Evolutionary conservation across 2,888 invertebrate species (phyloP), one percentile per base, ranked within the genome.

Genomic region (Temnothorax ravouxi): DNA sequence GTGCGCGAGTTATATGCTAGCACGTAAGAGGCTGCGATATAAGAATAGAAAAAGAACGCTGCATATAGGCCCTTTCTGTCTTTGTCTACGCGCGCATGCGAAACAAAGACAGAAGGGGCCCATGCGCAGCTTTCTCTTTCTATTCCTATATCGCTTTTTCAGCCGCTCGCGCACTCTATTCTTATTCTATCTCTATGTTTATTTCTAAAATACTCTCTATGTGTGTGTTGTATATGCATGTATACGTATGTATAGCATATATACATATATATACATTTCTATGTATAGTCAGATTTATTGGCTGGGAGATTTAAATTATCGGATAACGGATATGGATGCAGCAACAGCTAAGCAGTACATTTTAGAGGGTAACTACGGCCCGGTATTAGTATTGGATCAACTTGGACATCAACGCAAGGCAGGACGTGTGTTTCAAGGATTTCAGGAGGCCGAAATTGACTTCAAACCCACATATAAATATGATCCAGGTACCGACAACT

Each of bases 391-490:
- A 88, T 96, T 97, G 91, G 99, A 99, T 95, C 99, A 99, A 95
- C 95, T 99, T 50, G 96, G 96, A 80, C 97, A 97, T 88, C 99
- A 99, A 94, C 97, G 97, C 94, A 96, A 95, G 66, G 94, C 95
- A 52, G 96, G 97, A 54, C 96, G 96, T 92, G 98, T 98, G 0
- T 98, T 99, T 95, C 96, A 96, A 66, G 98, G 97, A 50, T 99
- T 98, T 94, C 96, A 95, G 13, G 99, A 99, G 95, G 99, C 98
- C 0, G 95, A 96, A 21, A 98, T 99, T 29, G 97, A 95, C 83
- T 99, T 99, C 94, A 97, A 96, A 90, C 99, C 99, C 0, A 99
- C 99, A 0, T 99, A 99, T 95, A 99, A 99, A 95, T 99, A 99
- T 95, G 99, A 99, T 95, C 97, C 98, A 5, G 98, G 99, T 4